Base-by-base conservation (phyloP, 2,888 invertebrate species). In the Steinernema carpocapsae region DNA sequence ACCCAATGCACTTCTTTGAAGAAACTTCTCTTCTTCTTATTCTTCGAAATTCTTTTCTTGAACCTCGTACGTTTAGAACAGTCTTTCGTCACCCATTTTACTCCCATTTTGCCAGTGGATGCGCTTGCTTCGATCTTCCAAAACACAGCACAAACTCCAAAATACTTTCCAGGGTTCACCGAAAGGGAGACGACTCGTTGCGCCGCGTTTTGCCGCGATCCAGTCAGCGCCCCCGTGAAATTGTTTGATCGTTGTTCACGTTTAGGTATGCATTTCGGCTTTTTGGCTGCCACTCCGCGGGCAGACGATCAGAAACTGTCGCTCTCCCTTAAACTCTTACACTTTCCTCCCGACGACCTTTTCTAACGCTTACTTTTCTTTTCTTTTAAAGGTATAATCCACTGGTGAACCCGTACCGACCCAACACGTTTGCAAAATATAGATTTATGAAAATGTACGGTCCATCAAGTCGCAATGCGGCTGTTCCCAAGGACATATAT, bases 381-480 rank as follows among this genome's bases (percentile, higher is more conserved):
- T 17, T 64, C 64, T 32, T 29, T 64, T 64, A 32, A 64, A 64
- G 64, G 64, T 64, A 64, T 64, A 64, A 64, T 64, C 64, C 64
- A 64, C 37, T 64, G 64, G 64, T 64, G 64, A 64, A 64, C 64
- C 64, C 24, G 64, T 64, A 64, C 32, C 64, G 64, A 64, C 64
- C 64, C 24, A 64, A 64, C 64, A 29, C 64, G 64, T 64, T 64
- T 32, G 64, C 64, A 64, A 64, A 64, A 64, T 64, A 64, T 64
- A 64, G 64, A 64, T 64, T 64, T 29, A 29, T 64, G 64, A 64
- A 64, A 64, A 64, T 64, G 64, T 64, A 64, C 64, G 64, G 64
- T 64, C 64, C 64, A 64, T 32, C 64, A 64, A 64, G 64, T 64
- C 64, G 64, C 64, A 64, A 64, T 64, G 64, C 64, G 64, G 64